Evolutionary conservation across 2,797 vertebrate genomes (phyloP).

Genomic region (Sebastes variabilis): DNA sequence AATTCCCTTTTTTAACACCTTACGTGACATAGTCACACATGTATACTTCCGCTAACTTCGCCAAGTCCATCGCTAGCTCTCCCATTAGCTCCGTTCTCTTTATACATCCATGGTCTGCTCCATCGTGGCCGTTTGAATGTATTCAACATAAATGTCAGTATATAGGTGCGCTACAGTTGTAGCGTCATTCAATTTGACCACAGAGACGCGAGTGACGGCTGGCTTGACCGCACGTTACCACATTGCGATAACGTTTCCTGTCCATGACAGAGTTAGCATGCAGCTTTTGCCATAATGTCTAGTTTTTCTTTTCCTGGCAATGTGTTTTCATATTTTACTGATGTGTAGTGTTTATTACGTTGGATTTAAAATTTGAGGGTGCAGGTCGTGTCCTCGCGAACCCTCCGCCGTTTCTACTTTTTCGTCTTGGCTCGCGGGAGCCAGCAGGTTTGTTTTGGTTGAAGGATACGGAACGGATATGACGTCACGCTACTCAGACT

Average conservation of each 20-base stretch:
- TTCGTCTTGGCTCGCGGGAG: not conserved
- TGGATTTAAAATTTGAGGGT: not conserved
- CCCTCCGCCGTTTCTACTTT: not conserved
- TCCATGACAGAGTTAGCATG: not conserved
- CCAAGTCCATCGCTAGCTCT: not conserved
- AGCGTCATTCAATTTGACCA: not conserved
- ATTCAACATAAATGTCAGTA: not conserved
- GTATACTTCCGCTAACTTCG: not conserved
- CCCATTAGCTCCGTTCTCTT: not conserved
- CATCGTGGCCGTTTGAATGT: not conserved
- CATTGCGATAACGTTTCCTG: not conserved
- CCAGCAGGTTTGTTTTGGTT: not conserved
- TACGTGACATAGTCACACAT: no score
- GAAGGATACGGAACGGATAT: not conserved
- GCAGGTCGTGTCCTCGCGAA: not conserved
- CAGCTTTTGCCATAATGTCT: no score
- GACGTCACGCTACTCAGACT: not conserved
- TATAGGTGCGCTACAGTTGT: not conserved
- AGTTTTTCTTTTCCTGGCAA: no score
- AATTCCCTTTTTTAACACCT: no score
- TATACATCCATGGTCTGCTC: not conserved
- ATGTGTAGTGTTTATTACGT: not conserved
- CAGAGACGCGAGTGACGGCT: not conserved
- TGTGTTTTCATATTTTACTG: not conserved
- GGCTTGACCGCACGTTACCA: not conserved